Base-by-base conservation (phyloP, 1,140 invertebrate genomes). In the Aphaenogaster ashmeadi region DNA sequence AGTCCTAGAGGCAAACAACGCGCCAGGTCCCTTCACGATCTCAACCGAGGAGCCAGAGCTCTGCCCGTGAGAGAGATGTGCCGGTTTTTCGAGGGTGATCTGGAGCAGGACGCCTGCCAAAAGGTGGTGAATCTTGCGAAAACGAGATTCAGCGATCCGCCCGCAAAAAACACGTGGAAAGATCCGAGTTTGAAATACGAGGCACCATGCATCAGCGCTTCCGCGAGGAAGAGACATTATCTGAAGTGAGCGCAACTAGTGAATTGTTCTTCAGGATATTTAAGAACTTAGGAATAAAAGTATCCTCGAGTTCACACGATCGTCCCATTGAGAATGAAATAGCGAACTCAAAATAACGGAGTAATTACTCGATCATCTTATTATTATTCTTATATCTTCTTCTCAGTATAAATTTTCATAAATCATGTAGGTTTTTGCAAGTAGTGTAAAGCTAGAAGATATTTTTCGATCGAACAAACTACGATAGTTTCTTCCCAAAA, bases 1-100 rank as follows among this genome's bases (percentile, higher is more conserved):
- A 94, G 92, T 66, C 93, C 93, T 0, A 92, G 88, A 8, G 92
- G 92, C 0, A 95, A 96, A 33, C 96, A 96, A 77, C 93, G 96
- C 0, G 96, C 96, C 5, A 92, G 96, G n/a, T 97, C 96, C 0
- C 92, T 97, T 85, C 96, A 97, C 92, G 96, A 97, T 92, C 94
- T 97, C 3, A 96, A 96, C 60, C 94, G 96, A 64, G 96, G 95
- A 5, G 62, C 74, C 3, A 94, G 92, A 36, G 88, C 93, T 0
- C 91, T 95, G 0, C 95, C 95, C 0, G 96, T 97, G 0, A 93
- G 96, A 9, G 96, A 97, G 81, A 97, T 97, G 94, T 97, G 96
- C 87, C 95, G 96, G 87, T 96, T 96, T 83, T 97, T 97, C 89
- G 96, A 97, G 80, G 93, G 93, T 1, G 93, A 92, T 8, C n/a